phyloP scores from a whole-genome alignment of 2,797 vertebrate species.

The Alauda arvensis region DNA sequence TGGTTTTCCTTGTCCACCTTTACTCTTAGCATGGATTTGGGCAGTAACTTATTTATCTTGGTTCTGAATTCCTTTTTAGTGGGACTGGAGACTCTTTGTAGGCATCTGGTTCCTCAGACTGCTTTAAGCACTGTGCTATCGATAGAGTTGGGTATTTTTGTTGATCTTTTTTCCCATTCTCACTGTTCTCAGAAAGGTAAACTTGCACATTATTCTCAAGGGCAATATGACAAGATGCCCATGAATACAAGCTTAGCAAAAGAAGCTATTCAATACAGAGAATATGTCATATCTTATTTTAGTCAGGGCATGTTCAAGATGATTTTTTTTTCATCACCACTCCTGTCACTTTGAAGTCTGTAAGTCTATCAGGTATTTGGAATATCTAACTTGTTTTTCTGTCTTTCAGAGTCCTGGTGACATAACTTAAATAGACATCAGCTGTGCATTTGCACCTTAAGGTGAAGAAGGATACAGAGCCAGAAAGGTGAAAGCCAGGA shows the following conservation, averaged over 20 bases:
- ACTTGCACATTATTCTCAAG: neutral
- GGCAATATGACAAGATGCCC: neutral
- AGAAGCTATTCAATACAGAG: neutral
- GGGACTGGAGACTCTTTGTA: neutral
- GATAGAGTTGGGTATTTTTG: neutral
- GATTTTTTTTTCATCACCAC: neutral
- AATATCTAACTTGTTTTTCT: neutral
- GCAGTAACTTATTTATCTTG: neutral
- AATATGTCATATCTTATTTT: neutral
- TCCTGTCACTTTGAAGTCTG: neutral
- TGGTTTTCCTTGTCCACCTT: neutral
- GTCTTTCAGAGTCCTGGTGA: neutral
- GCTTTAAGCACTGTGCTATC: neutral
- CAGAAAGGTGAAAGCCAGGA: neutral
- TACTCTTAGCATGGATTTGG: neutral
- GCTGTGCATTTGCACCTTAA: neutral
- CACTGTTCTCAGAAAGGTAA: neutral
- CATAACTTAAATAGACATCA: neutral
- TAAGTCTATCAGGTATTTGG: neutral
- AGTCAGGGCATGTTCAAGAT: neutral
- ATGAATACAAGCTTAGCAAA: neutral
- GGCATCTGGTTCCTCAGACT: neutral
- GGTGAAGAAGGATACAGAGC: neutral
- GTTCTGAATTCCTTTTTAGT: neutral
- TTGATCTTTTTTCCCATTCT: neutral